Evolutionary conservation across 2,888 invertebrate genomes (phyloP).

Genomic region (Myopa tessellatipennis): DNA sequence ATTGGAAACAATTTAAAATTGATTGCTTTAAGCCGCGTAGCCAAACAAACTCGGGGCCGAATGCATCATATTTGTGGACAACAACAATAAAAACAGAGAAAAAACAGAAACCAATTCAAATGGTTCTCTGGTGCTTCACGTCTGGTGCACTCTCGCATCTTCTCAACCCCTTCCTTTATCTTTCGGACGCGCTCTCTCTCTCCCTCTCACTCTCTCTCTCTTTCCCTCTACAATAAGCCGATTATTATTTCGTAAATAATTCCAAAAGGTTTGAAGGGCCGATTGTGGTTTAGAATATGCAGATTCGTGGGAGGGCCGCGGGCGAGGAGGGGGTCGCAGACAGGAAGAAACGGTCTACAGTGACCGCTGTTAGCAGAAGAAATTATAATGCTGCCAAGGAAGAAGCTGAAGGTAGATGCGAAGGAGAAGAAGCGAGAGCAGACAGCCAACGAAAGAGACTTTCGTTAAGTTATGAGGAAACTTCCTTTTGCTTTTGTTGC

Average conservation of each 20-base stretch:
- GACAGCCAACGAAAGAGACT: background rate
- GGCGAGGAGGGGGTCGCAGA: background rate
- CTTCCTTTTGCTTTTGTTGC: background rate
- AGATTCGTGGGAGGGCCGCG: background rate
- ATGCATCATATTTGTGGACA: background rate
- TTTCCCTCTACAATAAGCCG: conserved; percentile 22
- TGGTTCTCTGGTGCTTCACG: background rate
- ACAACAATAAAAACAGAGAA: background rate
- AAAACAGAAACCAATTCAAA: background rate
- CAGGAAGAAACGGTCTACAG: background rate
- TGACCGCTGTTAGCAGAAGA: background rate
- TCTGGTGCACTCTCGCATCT: too few species aligned
- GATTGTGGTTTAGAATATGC: conserved; percentile 27
- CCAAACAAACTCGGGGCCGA: conserved; percentile 10
- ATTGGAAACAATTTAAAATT: conserved; percentile 63
- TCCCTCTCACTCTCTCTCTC: background rate
- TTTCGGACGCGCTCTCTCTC: background rate
- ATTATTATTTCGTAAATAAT: conserved; percentile 36
- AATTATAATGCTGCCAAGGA: background rate
- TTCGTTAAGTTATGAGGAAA: background rate
- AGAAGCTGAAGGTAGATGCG: too few species aligned
- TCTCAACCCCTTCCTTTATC: too few species aligned
- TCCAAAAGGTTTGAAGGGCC: conserved; percentile 18
- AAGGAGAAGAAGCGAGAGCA: too few species aligned
- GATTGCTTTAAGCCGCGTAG: conserved; percentile 51